phyloP scores from a whole-genome alignment of 2,888 invertebrate genomes.

The Crioceris asparagi region DNA sequence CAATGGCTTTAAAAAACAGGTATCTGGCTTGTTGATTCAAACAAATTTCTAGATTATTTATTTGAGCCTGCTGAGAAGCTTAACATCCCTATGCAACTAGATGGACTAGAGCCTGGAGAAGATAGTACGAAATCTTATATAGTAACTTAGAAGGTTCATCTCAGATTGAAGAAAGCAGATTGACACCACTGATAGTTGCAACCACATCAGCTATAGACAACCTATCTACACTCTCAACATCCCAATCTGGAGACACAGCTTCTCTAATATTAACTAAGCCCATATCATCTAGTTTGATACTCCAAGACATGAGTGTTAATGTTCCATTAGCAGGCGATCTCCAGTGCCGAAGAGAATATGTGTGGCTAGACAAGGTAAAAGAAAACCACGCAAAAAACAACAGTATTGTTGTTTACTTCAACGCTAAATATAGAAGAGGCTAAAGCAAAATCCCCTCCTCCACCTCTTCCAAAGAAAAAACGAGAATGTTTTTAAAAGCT shows the following conservation, averaged over 20 bases:
- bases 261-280: neutral
- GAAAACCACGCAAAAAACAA: neutral
- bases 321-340: neutral
- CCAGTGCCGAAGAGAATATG: neutral
- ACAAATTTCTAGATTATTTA: slow-evolving; percentile 2
- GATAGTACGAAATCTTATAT: neutral
- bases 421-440: no score
- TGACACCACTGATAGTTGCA: neutral
- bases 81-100: neutral
- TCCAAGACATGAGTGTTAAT: neutral
- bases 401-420: no score
- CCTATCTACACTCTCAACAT: no score
- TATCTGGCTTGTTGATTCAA: slow-evolving; percentile 2
- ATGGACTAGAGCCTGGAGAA: neutral
- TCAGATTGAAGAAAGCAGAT: neutral
- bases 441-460: no score
- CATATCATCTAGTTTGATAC: slow-evolving; percentile 1
- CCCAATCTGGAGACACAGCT: neutral
- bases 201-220: neutral
- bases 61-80: slow-evolving; percentile 1
- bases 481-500: no score
- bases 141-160: neutral
- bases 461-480: no score
- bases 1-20: slow-evolving; percentile 2
- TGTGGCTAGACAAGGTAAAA: neutral